phyloP scores from a whole-genome alignment of 2,888 invertebrate species.

The Dryocosmus kuriphilus region DNA sequence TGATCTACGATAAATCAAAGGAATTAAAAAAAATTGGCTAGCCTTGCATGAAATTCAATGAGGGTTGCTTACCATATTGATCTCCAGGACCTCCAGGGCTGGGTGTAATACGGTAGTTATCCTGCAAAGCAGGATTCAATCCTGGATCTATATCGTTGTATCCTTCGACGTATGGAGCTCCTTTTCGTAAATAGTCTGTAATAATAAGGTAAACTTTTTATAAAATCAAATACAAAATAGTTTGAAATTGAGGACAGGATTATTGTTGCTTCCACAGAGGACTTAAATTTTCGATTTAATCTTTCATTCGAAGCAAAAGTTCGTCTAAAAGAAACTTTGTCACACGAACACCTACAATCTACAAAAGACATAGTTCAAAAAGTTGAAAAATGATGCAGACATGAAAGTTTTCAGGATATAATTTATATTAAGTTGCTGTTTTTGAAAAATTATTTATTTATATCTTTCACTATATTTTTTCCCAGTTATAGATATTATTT shows the following conservation, averaged over 20 bases:
- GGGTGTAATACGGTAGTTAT: conserved; percentile 83
- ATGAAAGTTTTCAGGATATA: no score
- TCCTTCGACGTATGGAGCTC: conserved; percentile 79
- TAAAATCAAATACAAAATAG: background rate
- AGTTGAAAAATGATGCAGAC: no score
- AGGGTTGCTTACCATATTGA: conserved; percentile 79
- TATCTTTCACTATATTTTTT: background rate
- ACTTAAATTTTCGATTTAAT: no score
- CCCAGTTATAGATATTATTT: background rate
- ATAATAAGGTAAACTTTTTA: conserved; percentile 53
- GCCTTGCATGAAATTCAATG: conserved; percentile 12
- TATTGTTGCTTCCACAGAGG: background rate
- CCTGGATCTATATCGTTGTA: conserved; percentile 83
- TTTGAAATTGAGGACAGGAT: background rate
- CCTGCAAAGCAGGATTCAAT: conserved; percentile 75
- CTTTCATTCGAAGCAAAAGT: no score
- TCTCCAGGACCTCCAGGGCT: conserved; percentile 82
- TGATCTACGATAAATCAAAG: conserved; percentile 68
- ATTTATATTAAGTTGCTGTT: no score
- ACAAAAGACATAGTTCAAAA: no score
- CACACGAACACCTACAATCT: no score
- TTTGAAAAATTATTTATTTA: no score
- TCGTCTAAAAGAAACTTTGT: no score
- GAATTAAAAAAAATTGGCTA: background rate
- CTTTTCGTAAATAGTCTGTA: conserved; percentile 80